phyloP scores from a whole-genome alignment of 1,140 invertebrate genomes.

The Drosophila lini region DNA sequence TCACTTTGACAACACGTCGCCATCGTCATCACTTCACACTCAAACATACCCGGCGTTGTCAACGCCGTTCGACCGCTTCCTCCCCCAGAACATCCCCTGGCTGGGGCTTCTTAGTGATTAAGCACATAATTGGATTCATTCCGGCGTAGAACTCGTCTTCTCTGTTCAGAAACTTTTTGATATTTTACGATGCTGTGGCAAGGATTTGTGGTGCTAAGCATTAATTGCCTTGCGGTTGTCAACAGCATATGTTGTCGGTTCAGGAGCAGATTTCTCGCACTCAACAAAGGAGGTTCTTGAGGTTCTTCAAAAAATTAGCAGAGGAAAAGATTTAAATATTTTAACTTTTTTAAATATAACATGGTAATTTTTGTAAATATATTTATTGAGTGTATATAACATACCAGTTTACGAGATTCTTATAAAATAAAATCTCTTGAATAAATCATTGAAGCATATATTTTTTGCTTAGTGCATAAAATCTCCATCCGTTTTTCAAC shows the following conservation, averaged over 20 bases:
- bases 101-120: slow-evolving; percentile 65
- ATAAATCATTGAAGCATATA: too few species aligned
- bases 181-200: slow-evolving; percentile 69
- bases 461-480: background rate
- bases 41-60: slow-evolving; percentile 53
- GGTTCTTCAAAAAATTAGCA: background rate
- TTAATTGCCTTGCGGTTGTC: slow-evolving; percentile 81
- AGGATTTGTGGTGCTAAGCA: slow-evolving; percentile 78
- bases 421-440: too few species aligned
- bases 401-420: too few species aligned
- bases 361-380: too few species aligned
- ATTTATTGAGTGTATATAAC: too few species aligned
- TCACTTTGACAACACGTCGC: slow-evolving; percentile 61
- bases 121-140: slow-evolving; percentile 83
- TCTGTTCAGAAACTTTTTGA: slow-evolving; percentile 63
- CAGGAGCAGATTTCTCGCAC: slow-evolving; percentile 10
- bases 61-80: slow-evolving; percentile 46
- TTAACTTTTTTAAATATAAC: background rate
- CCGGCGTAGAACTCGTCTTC: slow-evolving; percentile 66
- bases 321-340: background rate
- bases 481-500: background rate
- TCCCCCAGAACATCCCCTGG: slow-evolving; percentile 7
- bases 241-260: slow-evolving; percentile 38
- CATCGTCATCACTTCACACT: slow-evolving; percentile 43
- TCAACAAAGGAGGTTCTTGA: background rate